Base-by-base conservation (phyloP, 37 sponge, comb jelly and placozoan genomes). In the Lycopodina hypogea region DNA sequence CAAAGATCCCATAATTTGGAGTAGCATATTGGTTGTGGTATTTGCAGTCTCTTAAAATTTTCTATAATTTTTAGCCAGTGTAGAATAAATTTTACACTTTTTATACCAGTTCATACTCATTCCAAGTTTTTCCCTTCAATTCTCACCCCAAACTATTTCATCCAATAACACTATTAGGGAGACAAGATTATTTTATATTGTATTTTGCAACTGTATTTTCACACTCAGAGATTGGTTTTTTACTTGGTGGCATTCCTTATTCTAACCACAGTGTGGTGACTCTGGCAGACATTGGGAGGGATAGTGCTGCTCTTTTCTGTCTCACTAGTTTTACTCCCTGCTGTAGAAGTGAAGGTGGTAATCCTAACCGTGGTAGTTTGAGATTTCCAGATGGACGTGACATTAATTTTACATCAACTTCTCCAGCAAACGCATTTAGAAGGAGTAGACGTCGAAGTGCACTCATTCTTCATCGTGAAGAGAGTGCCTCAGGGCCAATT, bases 201-300 rank as follows among this genome's bases (percentile, higher is more conserved):
- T n/a, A n/a, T n/a, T 45, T 9, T 45, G 4, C 48, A 45, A 45
- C 9, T 32, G 4, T 32, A 30, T 59, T 26, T 17, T 18, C 12
- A 4, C 18, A 8, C 30, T 2, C 66, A 65, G 66, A 34, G 18
- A 2, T 65, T 65, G 66, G 66, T 28, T 32, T 65, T 34, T 32
- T 30, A 32, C 34, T 65, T 32, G 30, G 30, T 65, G 66, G 66
- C 9, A 12, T 32, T 15, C 17, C 11, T 24, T 65, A 65, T 34
- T 12, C 78, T 34, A 77, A 75, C 59, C 56, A 75, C 59, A 75
- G 75, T 9, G 59, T 75, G 52, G 59, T 75, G 55, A 57, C 38
- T 39, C 52, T 56, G 32, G 17, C 59, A 15, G 75, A 75, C 28
- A 75, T 75, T 58, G 75, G 75, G 55, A 11, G 30, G 18, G 66